phyloP scores from a whole-genome alignment of 2,888 invertebrate genomes.

The Sinohyriopsis cumingii region DNA sequence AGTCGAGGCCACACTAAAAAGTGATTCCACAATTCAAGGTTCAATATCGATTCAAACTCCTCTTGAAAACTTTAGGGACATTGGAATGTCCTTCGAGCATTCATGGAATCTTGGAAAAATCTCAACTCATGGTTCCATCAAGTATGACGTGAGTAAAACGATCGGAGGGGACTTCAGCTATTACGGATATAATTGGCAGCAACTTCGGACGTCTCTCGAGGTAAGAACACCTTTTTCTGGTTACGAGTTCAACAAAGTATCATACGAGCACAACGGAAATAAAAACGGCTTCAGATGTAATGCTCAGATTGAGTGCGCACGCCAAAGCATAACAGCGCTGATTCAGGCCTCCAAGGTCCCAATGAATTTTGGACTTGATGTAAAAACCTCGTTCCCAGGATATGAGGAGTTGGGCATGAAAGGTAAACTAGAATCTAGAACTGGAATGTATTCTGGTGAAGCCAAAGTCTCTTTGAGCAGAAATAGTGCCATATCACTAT shows the following conservation, averaged over 20 bases:
- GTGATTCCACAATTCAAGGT: conserved; percentile 31
- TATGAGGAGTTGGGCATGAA: conserved; percentile 28
- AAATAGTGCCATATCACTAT: neutral
- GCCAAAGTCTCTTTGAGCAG: conserved; percentile 30
- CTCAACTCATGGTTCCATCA: conserved; percentile 24
- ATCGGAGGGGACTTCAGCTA: conserved; percentile 24
- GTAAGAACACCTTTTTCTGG: conserved; percentile 50
- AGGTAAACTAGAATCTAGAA: conserved; percentile 4
- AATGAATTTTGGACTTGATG: conserved; percentile 13
- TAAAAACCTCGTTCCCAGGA: conserved; percentile 28
- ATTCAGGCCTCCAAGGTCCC: conserved; percentile 16
- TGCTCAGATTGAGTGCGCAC: conserved; percentile 23
- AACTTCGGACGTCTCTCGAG: conserved; percentile 15
- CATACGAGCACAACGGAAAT: conserved; percentile 44
- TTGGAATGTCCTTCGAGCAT: conserved; percentile 34
- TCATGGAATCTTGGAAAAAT: conserved; percentile 22
- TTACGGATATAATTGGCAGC: conserved; percentile 2
- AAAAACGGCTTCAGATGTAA: conserved; percentile 41
- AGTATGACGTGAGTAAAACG: conserved; percentile 24
- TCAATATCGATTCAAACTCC: conserved; percentile 40
- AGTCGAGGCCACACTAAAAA: conserved; percentile 24
- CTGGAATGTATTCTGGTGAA: conserved; percentile 4
- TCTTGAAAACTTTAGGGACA: conserved; percentile 30
- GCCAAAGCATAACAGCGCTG: conserved; percentile 16
- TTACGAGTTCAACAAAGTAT: conserved; percentile 35